Conservation (phyloP, 2,888 invertebrate genomes). For the Bruchidius siliquastri region DNA sequence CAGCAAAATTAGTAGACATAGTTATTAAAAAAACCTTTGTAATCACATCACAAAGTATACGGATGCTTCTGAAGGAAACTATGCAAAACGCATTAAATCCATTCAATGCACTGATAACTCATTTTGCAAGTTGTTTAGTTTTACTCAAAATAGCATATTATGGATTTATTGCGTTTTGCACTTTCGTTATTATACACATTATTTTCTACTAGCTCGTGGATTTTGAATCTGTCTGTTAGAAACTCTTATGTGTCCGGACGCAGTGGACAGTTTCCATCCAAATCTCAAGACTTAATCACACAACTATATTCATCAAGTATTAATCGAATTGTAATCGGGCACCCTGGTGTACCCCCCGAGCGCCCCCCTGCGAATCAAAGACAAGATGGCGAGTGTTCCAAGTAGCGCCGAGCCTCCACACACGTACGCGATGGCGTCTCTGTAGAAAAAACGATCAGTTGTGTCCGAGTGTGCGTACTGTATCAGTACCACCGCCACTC, state of each 20-base stretch:
- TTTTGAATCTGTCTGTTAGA: too few species aligned
- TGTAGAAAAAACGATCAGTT: conserved; percentile 48
- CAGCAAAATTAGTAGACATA: not conserved
- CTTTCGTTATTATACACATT: too few species aligned
- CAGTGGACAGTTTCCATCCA: too few species aligned
- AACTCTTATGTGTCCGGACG: too few species aligned
- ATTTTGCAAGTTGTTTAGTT: too few species aligned
- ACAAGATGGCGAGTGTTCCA: conserved; percentile 47
- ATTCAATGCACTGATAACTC: too few species aligned
- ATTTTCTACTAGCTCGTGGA: too few species aligned
- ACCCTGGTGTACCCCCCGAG: conserved; percentile 16
- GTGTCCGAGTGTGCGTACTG: conserved; percentile 58
- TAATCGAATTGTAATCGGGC: conserved; percentile 19
- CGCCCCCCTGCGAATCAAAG: conserved; percentile 8
- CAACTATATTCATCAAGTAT: conserved; percentile 4
- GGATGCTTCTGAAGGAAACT: not conserved
- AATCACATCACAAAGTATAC: not conserved
- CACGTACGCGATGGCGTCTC: conserved; percentile 52
- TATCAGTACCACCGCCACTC: conserved; percentile 75
- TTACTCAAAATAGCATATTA: too few species aligned
- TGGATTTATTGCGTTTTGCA: too few species aligned
- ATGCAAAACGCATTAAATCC: too few species aligned
- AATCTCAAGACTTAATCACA: too few species aligned
- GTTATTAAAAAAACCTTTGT: not conserved
- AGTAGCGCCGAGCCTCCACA: conserved; percentile 54